phyloP scores from a whole-genome alignment of 2,113 vertebrate genomes.

The Lasiurus cinereus region DNA sequence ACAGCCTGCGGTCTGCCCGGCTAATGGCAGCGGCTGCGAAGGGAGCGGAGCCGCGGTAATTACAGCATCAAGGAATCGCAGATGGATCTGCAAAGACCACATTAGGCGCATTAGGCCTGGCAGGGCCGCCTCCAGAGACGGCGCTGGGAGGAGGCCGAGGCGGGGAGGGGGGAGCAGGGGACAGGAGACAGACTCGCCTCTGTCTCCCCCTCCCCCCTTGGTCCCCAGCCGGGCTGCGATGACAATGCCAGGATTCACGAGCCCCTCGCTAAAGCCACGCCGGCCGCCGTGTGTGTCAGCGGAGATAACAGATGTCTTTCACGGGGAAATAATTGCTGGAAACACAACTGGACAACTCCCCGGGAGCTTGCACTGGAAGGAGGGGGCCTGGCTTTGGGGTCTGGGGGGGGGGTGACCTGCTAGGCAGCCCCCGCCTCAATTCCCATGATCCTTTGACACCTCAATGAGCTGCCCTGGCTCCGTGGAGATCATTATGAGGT shows the following conservation, averaged over 20 bases:
- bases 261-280: constrained; percentile 67
- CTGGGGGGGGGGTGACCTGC: neutral
- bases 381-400: constrained; percentile 36
- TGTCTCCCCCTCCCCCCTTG: constrained; percentile 69
- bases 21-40: constrained; percentile 61
- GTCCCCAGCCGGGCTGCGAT: constrained; percentile 42
- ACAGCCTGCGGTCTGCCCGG: constrained; percentile 55
- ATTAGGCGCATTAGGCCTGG: constrained; percentile 80
- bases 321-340: constrained; percentile 60
- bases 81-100: constrained; percentile 82
- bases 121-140: constrained; percentile 77
- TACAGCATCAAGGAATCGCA: constrained; percentile 80
- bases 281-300: constrained; percentile 56
- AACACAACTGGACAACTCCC: constrained; percentile 60
- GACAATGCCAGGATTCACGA: constrained; percentile 74
- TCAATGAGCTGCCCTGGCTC: constrained; percentile 23
- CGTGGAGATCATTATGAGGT: constrained; percentile 46
- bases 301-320: constrained; percentile 71
- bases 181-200: constrained; percentile 82
- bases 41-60: constrained; percentile 70
- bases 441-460: constrained; percentile 62
- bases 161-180: constrained; percentile 23
- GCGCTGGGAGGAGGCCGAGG: constrained; percentile 56
- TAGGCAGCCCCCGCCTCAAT: constrained; percentile 31
- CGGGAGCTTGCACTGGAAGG: constrained; percentile 31